phyloP scores from a whole-genome alignment of 2,888 invertebrate species.

The Dolomedes plantarius region DNA sequence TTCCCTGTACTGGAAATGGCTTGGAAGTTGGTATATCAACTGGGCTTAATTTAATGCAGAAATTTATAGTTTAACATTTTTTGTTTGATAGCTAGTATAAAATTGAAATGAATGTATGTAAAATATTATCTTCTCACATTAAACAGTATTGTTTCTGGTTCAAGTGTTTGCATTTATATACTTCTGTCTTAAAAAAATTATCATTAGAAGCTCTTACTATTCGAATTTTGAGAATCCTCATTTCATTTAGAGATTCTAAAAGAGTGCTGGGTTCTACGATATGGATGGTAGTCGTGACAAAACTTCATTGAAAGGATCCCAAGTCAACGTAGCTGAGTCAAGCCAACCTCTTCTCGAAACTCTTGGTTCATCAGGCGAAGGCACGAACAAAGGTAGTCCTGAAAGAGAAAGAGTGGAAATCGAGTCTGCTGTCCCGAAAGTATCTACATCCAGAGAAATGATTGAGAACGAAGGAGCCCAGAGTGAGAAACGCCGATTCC shows the following conservation, averaged over 20 bases:
- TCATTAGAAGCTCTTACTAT: too few relatives aligned
- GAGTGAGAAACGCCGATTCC: slow-evolving; percentile 44
- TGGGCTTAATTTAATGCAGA: too few relatives aligned
- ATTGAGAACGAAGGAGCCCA: slow-evolving; percentile 56
- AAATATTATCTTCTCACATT: too few relatives aligned
- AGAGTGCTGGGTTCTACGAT: not conserved
- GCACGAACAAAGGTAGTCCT: slow-evolving; percentile 65
- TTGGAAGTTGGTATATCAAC: too few relatives aligned
- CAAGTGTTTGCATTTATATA: too few relatives aligned
- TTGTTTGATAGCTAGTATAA: too few relatives aligned
- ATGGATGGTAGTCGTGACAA: slow-evolving; percentile 72
- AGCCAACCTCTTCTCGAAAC: slow-evolving; percentile 74
- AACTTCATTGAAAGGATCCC: slow-evolving; percentile 74
- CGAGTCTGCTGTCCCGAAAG: slow-evolving; percentile 73
- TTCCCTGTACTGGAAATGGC: too few relatives aligned
- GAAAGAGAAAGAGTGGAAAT: slow-evolving; percentile 74
- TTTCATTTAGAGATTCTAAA: not conserved
- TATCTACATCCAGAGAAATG: slow-evolving; percentile 69
- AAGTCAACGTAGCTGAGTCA: slow-evolving; percentile 75
- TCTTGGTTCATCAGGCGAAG: slow-evolving; percentile 44
- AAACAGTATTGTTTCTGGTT: too few relatives aligned
- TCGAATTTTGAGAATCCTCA: too few relatives aligned
- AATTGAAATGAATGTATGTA: too few relatives aligned
- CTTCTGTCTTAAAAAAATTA: too few relatives aligned
- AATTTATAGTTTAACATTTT: too few relatives aligned